Evolutionary conservation across 37 sponge, comb jelly and placozoan species (phyloP).

Genomic region (Amphimedon queenslandica): DNA sequence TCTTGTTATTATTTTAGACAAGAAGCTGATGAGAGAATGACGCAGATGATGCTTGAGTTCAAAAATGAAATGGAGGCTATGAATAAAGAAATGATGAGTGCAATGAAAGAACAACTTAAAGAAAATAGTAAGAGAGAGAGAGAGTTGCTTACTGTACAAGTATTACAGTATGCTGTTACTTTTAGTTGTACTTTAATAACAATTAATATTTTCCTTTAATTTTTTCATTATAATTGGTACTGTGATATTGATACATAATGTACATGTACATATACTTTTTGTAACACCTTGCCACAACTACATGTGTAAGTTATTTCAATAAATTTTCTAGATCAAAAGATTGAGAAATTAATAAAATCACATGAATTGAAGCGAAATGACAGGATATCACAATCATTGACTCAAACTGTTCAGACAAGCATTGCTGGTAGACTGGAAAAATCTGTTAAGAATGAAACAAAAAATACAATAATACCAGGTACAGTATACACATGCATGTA

Average conservation of each 20-base stretch:
- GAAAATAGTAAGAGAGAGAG: no score
- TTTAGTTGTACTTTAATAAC: no score
- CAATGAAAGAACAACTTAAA: no score
- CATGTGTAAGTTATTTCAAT: not conserved
- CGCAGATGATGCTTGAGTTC: not conserved
- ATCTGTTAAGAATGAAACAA: slow-evolving; percentile 75
- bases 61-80: not conserved
- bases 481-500: not conserved
- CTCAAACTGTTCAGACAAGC: slow-evolving; percentile 41
- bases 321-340: slow-evolving; percentile 34
- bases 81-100: not conserved
- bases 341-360: slow-evolving; percentile 24
- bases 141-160: no score
- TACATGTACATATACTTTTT: no score
- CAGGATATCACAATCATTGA: slow-evolving; percentile 25
- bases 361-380: slow-evolving; percentile 67
- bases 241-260: no score
- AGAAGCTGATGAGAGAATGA: no score
- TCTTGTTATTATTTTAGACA: no score
- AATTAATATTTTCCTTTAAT: no score
- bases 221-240: no score
- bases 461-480: slow-evolving; percentile 68
- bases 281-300: no score
- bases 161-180: no score
- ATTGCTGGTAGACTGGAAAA: slow-evolving; percentile 71